These are phyloP conservation scores for Peromyscus aztecus DNA, from an alignment of 2,797 vertebrate genomes.

Conservation along the genomic window DNA sequence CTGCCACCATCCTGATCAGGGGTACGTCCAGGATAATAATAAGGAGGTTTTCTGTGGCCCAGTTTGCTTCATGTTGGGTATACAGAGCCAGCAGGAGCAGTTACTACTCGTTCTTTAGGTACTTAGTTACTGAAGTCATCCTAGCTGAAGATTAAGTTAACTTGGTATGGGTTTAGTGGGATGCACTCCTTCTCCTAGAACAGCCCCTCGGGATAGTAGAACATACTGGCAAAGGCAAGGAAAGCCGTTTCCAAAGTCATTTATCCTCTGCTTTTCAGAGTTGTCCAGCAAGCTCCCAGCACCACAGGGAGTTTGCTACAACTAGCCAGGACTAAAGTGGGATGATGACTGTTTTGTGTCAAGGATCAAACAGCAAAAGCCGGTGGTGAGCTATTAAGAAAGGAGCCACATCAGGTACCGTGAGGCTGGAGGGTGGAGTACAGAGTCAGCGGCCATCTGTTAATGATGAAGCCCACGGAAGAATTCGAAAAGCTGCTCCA, in stretches of 20 bases:
- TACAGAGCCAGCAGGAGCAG: not conserved
- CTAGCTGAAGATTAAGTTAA: not conserved
- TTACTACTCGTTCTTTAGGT: not conserved
- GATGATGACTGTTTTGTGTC: conserved; percentile 16
- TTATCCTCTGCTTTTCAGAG: not conserved
- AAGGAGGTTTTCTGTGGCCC: not conserved
- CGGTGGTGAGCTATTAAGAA: not conserved
- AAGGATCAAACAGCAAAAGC: conserved; percentile 29
- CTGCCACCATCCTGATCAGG: not conserved
- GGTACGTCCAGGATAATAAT: not conserved
- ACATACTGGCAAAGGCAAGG: not conserved
- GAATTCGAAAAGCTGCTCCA: not conserved
- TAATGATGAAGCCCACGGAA: not conserved
- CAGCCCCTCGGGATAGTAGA: conserved; percentile 15
- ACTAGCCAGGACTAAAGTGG: not conserved
- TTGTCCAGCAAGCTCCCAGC: not conserved
- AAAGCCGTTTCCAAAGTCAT: not conserved
- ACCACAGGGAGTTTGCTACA: conserved; percentile 9
- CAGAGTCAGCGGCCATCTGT: not conserved
- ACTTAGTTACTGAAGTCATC: not conserved
- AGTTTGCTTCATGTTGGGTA: not conserved
- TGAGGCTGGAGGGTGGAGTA: not conserved
- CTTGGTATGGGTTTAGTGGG: not conserved
- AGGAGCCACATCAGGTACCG: not conserved
- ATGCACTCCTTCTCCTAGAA: conserved; percentile 23